phyloP scores from a whole-genome alignment of 2,797 vertebrate species.

The Chaetophractus vellerosus region DNA sequence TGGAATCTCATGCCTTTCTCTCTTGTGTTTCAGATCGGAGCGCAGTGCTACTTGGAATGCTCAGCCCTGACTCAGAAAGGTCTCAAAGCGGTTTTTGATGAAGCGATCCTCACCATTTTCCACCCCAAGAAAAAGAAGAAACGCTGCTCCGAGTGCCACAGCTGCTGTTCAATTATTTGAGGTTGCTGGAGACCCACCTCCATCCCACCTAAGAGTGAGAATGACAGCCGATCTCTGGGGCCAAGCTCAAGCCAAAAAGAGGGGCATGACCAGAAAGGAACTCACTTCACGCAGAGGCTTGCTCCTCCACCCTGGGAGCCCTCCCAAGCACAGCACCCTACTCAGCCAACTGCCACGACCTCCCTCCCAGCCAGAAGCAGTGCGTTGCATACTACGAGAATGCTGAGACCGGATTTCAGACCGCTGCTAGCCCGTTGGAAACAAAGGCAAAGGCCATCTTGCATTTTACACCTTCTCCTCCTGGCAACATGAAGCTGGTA shows the following conservation, averaged over 20 bases:
- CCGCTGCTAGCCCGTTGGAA: not conserved
- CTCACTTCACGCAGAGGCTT: conserved; percentile 50
- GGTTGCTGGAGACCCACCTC: not conserved
- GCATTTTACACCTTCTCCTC: not conserved
- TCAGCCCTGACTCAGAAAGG: conserved; percentile 95
- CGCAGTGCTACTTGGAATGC: conserved; percentile 95
- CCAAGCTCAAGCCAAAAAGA: conserved; percentile 72
- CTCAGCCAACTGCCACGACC: conserved; percentile 72
- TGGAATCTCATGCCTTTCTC: conserved; percentile 21
- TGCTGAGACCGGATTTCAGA: conserved; percentile 23
- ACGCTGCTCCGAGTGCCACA: conserved; percentile 85
- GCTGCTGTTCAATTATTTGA: conserved; percentile 93
- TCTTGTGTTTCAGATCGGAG: conserved; percentile 91
- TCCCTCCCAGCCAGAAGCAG: conserved; percentile 26
- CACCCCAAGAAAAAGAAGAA: conserved; percentile 94
- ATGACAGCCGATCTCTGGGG: conserved; percentile 49
- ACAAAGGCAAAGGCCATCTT: not conserved
- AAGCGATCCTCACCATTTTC: conserved; percentile 95
- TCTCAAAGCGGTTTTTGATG: conserved; percentile 94
- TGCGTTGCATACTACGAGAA: conserved; percentile 22
- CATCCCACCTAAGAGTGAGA: conserved; percentile 11
- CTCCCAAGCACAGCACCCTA: conserved; percentile 62
- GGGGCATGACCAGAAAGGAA: conserved; percentile 83
- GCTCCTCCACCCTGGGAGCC: conserved; percentile 74
- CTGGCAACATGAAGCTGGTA: not conserved